Conservation (phyloP, 2,888 invertebrate genomes). For the Tetheella fluctuosa region DNA sequence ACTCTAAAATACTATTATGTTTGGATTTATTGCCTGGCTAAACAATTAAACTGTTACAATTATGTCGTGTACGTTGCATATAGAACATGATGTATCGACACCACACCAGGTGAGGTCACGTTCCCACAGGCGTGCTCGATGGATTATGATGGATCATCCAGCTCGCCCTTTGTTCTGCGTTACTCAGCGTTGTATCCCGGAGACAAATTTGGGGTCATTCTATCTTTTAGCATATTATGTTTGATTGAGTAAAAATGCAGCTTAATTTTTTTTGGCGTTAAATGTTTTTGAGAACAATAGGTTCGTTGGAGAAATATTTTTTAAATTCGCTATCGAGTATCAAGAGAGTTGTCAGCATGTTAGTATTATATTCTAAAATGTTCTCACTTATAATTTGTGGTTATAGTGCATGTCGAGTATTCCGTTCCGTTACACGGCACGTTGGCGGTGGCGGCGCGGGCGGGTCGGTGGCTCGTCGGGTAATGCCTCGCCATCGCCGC, state of each 20-base stretch:
- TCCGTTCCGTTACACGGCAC: slow-evolving; percentile 80
- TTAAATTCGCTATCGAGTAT: slow-evolving; percentile 10
- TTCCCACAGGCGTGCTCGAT: slow-evolving; percentile 68
- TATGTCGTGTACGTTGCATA: slow-evolving; percentile 16
- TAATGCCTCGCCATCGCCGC: slow-evolving; percentile 48
- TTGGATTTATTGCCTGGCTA: neutral
- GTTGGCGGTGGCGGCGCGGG: slow-evolving; percentile 49
- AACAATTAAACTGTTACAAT: slow-evolving; percentile 3
- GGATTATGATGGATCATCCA: slow-evolving; percentile 80
- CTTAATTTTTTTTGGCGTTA: slow-evolving; percentile 20
- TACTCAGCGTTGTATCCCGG: slow-evolving; percentile 60
- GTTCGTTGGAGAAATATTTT: slow-evolving; percentile 5
- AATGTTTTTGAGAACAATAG: slow-evolving; percentile 1
- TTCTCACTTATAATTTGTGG: slow-evolving; percentile 84
- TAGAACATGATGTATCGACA: slow-evolving; percentile 67
- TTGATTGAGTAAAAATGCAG: slow-evolving; percentile 53
- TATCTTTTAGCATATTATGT: slow-evolving; percentile 52
- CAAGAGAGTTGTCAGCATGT: slow-evolving; percentile 62
- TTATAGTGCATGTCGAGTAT: slow-evolving; percentile 81
- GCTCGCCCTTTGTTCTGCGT: slow-evolving; percentile 65
- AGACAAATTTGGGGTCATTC: slow-evolving; percentile 79
- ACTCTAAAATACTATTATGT: neutral
- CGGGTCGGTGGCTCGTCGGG: slow-evolving; percentile 62
- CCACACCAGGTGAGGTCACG: slow-evolving; percentile 74
- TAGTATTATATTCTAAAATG: slow-evolving; percentile 75